phyloP scores from a whole-genome alignment of 1,140 invertebrate genomes.

The Probaryconus sp. region DNA sequence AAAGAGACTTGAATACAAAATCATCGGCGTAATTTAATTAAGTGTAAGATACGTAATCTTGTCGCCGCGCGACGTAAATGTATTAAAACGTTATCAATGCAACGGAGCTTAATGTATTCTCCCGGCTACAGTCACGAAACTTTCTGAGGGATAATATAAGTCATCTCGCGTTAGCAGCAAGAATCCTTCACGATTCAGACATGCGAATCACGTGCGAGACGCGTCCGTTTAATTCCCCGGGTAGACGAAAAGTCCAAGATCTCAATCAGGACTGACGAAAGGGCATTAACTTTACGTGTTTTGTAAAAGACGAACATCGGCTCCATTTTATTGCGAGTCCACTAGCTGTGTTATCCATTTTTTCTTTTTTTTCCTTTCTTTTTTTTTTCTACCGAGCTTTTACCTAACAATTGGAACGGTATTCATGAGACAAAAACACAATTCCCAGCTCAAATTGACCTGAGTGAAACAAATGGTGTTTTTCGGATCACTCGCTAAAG shows the following conservation, averaged over 20 bases:
- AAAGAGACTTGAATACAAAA: conserved; percentile 58
- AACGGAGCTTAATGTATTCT: conserved; percentile 51
- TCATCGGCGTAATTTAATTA: conserved; percentile 48
- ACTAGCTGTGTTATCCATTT: conserved; percentile 14
- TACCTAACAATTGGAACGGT: conserved; percentile 49
- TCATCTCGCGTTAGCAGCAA: conserved; percentile 46
- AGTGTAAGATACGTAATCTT: conserved; percentile 46
- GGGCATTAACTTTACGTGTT: conserved; percentile 60
- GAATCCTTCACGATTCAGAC: conserved; percentile 52
- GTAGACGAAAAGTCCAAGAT: conserved; percentile 63
- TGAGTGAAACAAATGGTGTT: conserved; percentile 28
- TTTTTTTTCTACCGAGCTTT: too few relatives aligned
- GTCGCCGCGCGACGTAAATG: conserved; percentile 45
- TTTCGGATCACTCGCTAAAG: conserved; percentile 16
- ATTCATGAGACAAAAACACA: conserved; percentile 33
- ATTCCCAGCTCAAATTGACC: conserved; percentile 3
- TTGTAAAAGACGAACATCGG: conserved; percentile 40
- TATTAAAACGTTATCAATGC: conserved; percentile 59
- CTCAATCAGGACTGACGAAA: conserved; percentile 65
- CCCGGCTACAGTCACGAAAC: conserved; percentile 53
- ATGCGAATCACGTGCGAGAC: conserved; percentile 64
- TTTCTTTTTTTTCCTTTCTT: background rate
- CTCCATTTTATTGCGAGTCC: conserved; percentile 45
- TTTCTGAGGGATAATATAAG: conserved; percentile 58
- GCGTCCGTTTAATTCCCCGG: conserved; percentile 64